Evolutionary conservation across 2,113 vertebrate genomes (phyloP), one percentile per base, ranked within the genome.

Genomic region (Phalacrocorax pelagicus): DNA sequence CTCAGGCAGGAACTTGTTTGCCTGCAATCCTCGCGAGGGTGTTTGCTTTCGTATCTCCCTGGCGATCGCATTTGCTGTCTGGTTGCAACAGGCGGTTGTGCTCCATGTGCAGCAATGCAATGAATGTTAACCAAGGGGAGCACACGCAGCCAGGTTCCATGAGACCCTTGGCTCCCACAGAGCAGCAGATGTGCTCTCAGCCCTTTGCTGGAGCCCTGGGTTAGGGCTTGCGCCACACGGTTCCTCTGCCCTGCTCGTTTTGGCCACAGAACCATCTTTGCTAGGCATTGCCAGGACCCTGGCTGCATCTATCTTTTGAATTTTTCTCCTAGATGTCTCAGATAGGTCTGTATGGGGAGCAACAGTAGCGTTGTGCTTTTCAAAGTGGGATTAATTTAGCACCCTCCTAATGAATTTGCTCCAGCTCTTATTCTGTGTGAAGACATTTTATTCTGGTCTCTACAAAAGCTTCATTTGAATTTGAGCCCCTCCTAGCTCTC

Each of bases 101-200:
- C 61, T 5, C 44, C n/a, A 2, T 3, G 24, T 4, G 44, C 29
- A 5, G 47, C 5, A 4, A 40, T 4, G 49, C 4, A 2, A 5
- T 8, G 55, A 38, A 19, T 14, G 4, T 40, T 26, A 61, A 32
- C 51, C 40, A 1, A 5, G 44, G 65, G 63, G 52, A 71, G 12
- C 18, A 4, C 7, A 2, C 1, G 3, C 51, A 70, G 69, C 22
- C 0, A 1, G 38, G 15, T 47, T 44, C 85, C 9, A 12, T 0
- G 30, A 44, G 59, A n/a, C 38, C 26, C 29, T 8, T 0, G 10
- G 8, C 23, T 58, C 74, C 52, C 26, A 2, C 3, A 2, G 49
- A 49, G 72, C 67, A 29, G 44, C 74, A 19, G n/a, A 20, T 4
- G 29, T 3, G 5, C 47, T 17, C 42, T 7, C 81, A 51, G 46